A percentile compares a stretch with the other conserved stretches of the same genome.
These are phyloP conservation scores for Lasioglossum marginatum DNA, from an alignment of 2,888 invertebrate species.

Conservation along the genomic window DNA sequence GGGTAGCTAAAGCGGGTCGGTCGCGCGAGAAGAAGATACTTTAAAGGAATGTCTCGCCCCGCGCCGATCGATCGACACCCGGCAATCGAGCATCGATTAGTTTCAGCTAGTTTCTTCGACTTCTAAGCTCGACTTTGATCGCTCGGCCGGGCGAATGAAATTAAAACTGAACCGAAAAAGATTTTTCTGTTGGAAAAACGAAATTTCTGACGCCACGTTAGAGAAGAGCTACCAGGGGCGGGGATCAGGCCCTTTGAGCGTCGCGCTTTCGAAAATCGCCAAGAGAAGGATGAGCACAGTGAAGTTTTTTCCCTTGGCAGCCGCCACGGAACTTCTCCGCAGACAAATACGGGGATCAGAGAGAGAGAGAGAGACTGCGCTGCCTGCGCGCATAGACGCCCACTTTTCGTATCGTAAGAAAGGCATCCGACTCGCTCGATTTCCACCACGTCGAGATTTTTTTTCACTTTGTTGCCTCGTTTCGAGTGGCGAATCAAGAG, in stretches of 20 bases:
- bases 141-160: conserved; percentile 4
- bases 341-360: conserved; percentile 17
- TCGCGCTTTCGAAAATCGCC: background rate
- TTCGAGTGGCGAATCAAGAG: background rate
- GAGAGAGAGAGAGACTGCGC: background rate
- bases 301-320: background rate
- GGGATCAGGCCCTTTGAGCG: background rate
- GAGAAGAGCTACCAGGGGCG: background rate
- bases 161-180: background rate
- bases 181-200: background rate
- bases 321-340: background rate
- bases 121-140: conserved; percentile 21
- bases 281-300: background rate
- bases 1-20: background rate
- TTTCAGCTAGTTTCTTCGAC: conserved; percentile 57
- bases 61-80: background rate
- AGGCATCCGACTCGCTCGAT: conserved; percentile 39
- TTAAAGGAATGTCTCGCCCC: background rate
- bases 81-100: conserved; percentile 29
- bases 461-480: background rate
- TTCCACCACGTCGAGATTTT: conserved; percentile 21
- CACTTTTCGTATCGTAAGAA: conserved; percentile 24
- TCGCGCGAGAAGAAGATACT: background rate
- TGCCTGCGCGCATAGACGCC: background rate
- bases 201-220: background rate